Evolutionary conservation across 1,140 invertebrate genomes (phyloP), one percentile per base, ranked within the genome.

Genomic region (Polypedilum vanderplanki): DNA sequence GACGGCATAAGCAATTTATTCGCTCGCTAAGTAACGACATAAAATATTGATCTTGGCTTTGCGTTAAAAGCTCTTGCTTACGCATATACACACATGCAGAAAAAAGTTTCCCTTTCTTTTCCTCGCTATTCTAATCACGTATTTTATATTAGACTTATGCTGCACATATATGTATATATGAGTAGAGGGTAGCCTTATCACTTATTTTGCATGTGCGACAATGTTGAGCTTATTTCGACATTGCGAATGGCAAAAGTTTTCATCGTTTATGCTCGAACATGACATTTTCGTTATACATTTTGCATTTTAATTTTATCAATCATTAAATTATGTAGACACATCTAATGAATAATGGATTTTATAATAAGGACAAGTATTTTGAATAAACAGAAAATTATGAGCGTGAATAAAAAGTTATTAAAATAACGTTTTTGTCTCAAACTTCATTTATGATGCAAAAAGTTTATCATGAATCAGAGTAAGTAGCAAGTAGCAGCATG

Each of bases 251-350:
- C 9, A 57, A 57, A 57, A 57, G 46, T 57, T 57, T n/a, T 57
- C 46, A n/a, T 57, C 46, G n/a, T 57, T 57, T 57, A 57, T 57
- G 12, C n/a, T 57, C n/a, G 15, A 57, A 57, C 46, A 57, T 57
- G 46, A 57, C 46, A 57, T 12, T n/a, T 33, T 12, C 12, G n/a
- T 15, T 57, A 57, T 57, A 57, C 46, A 57, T 57, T 57, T 57
- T 57, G 46, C 46, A 57, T 57, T 57, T 57, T 57, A 57, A 57
- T 57, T 57, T n/a, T 57, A 57, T 57, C 46, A 57, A 57, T 57
- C 46, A 57, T 57, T 12, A 57, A 57, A 57, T 57, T 57, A 57
- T 57, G 12, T 57, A 15, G 2, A 33, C 24, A 5, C 24, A 33
- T 33, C 24, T 33, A 33, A 33, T 33, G 24, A 33, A 33, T 33